Evolutionary conservation across 1,140 invertebrate genomes (phyloP), one percentile per base, ranked within the genome.

Genomic region (Ephestia elutella): DNA sequence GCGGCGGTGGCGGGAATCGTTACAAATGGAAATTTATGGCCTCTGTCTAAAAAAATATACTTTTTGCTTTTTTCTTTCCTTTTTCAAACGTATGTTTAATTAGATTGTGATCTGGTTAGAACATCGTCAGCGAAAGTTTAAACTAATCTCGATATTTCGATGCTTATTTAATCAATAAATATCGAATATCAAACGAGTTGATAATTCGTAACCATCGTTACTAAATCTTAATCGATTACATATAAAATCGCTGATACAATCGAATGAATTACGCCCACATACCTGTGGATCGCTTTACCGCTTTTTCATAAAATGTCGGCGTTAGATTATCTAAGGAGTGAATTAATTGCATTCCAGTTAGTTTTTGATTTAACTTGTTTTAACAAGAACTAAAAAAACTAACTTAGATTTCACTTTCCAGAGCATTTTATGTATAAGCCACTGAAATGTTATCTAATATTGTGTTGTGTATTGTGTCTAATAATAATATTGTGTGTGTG

Each of bases 281-380:
- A 59, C 32, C 38, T 9, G 1, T 0, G 32, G 13, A 48, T 51
- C 56, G 35, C n/a, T 58, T 44, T 54, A 62, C 56, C 54, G 21
- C 55, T 62, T 53, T 62, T 62, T 62, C 56, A 62, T 62, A 62
- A 38, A 62, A 38, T 49, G 35, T 44, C 55, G 60, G 54, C 56
- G 21, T 25, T 17, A 54, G 60, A 62, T 62, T 17, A 62, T 62
- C 60, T 56, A 49, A 49, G 28, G 38, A 55, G 54, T 50, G 57
- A 54, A 56, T 62, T 62, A 62, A 62, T 62, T 56, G 54, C 55
- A 62, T 62, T 57, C 60, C 55, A 35, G 30, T 48, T 62, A 48
- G 50, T 53, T 25, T 53, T 53, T 25, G 20, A 53, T 10, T 53
- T 25, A 25, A 53, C 21, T 20, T 53, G 49, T 50, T 49, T n/a